phyloP scores from a whole-genome alignment of 2,113 vertebrate genomes.

The Chaenogobius annularis region DNA sequence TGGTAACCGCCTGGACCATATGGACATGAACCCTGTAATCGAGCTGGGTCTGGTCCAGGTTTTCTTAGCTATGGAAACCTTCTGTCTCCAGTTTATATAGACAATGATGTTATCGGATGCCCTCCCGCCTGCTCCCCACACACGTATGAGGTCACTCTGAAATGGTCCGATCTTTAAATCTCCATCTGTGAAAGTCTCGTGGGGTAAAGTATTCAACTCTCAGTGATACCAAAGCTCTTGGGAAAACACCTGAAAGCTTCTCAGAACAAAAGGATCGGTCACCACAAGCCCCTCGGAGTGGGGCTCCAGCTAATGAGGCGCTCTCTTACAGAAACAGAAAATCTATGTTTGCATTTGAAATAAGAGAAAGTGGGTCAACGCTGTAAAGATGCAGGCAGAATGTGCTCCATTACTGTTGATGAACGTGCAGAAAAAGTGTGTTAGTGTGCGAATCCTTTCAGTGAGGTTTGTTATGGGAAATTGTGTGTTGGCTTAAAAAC shows the following conservation, averaged over 20 bases:
- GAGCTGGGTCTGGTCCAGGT: constrained; percentile 19
- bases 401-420: constrained; percentile 48
- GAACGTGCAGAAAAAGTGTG: constrained; percentile 40
- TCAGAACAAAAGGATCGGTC: constrained; percentile 32
- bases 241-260: constrained; percentile 9
- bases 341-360: constrained; percentile 55
- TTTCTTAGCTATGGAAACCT: constrained; percentile 20
- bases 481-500: not conserved
- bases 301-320: constrained; percentile 41
- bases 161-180: constrained; percentile 28
- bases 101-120: constrained; percentile 18
- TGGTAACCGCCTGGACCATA: constrained; percentile 33
- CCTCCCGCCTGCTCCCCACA: not conserved
- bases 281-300: constrained; percentile 12
- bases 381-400: constrained; percentile 37
- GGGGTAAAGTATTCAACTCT: constrained; percentile 15
- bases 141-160: constrained; percentile 11
- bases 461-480: constrained; percentile 16
- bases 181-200: not conserved
- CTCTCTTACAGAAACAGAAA: constrained; percentile 57
- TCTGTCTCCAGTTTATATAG: constrained; percentile 6
- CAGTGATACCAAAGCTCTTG: constrained; percentile 20
- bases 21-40: constrained; percentile 38
- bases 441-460: constrained; percentile 25
- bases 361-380: constrained; percentile 63